Conservation (phyloP, 2,888 invertebrate species). For the Pristionchus mayeri region DNA sequence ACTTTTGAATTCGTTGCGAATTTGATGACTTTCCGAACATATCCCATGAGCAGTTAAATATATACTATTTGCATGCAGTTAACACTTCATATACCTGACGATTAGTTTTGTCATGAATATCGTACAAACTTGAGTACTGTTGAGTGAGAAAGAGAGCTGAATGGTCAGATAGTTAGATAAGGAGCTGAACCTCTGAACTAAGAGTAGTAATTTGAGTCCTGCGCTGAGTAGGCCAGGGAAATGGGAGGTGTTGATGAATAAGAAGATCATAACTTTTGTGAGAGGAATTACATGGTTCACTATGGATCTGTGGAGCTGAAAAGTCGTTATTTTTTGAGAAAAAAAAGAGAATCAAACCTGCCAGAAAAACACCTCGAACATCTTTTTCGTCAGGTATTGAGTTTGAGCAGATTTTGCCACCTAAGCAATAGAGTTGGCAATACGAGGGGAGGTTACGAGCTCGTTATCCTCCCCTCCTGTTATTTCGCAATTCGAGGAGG, state of each 20-base stretch:
- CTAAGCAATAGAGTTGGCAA: too few species aligned
- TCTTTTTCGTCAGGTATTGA: neutral
- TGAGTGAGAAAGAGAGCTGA: neutral
- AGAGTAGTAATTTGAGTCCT: neutral
- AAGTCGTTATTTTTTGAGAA: neutral
- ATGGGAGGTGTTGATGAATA: neutral
- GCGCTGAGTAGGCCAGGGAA: too few species aligned
- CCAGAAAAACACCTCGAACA: slow-evolving; percentile 11
- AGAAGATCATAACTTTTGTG: slow-evolving; percentile 9
- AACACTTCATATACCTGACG: neutral
- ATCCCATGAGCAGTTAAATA: neutral
- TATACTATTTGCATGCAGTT: neutral
- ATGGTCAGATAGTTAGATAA: neutral
- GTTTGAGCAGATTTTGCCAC: neutral
- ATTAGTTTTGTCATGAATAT: neutral
- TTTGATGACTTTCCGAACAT: neutral
- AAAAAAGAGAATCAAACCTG: neutral
- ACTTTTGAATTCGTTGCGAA: neutral
- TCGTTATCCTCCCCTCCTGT: too few species aligned
- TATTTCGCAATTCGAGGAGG: too few species aligned
- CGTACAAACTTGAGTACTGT: neutral
- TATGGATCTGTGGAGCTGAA: neutral
- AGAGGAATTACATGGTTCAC: slow-evolving; percentile 3
- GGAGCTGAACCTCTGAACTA: neutral
- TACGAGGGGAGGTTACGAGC: too few species aligned